phyloP scores from a whole-genome alignment of 2,888 invertebrate species.

The Bombylius major region DNA sequence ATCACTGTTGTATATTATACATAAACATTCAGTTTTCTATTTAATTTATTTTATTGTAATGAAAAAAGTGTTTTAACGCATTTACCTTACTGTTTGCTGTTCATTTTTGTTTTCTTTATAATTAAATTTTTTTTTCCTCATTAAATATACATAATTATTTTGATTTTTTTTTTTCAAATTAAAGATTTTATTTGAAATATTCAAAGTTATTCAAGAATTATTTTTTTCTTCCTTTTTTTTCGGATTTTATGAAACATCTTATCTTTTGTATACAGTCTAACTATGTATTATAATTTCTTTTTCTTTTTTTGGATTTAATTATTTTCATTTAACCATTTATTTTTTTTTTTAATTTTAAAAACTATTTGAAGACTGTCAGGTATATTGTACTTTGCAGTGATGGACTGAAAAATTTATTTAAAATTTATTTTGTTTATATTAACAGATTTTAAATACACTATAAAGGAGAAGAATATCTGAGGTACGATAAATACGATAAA shows the following conservation, averaged over 20 bases:
- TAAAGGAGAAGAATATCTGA: no score
- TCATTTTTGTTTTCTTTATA: background rate
- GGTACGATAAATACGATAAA: no score
- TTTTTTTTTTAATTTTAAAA: conserved; percentile 9
- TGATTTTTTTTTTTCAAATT: background rate
- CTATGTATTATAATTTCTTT: conserved; percentile 1
- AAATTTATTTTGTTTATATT: no score
- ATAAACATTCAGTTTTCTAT: background rate
- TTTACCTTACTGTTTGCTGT: background rate
- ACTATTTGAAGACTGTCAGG: conserved; percentile 34
- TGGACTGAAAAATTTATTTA: conserved; percentile 9
- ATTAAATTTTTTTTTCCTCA: no score
- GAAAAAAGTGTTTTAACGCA: background rate
- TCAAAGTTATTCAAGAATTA: background rate
- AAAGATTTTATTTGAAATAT: background rate
- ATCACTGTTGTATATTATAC: no score
- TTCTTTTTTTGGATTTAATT: background rate
- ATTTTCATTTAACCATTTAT: conserved; percentile 1
- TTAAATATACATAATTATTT: no score
- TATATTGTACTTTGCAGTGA: conserved; percentile 35
- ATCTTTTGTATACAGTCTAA: background rate
- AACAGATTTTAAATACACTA: no score
- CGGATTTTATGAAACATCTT: no score
- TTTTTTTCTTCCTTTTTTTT: background rate
- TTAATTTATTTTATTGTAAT: background rate